Base-by-base conservation (phyloP, 2,797 vertebrate species). In the Halcyon smyrnensis region DNA sequence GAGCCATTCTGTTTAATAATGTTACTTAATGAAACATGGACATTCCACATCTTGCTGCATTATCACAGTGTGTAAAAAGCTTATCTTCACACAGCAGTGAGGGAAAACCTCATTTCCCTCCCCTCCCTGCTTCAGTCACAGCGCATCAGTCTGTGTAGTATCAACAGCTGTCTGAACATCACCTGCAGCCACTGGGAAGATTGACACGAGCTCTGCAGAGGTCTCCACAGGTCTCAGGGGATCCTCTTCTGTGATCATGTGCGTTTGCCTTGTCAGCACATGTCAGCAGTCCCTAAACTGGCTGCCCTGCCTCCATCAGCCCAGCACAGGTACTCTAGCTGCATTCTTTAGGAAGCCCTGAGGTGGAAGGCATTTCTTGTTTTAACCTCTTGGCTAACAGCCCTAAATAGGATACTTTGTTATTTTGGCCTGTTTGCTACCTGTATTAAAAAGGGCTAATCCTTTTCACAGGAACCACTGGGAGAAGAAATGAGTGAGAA, bases 401-500 rank as follows among this genome's bases (percentile, higher is more conserved):
- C 41, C 36, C 51, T 73, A 85, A 86, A n/a, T 28, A 48, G 27
- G 56, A 51, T 73, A 19, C 30, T 62, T 16, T 78, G 11, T 92
- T 75, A 28, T 85, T 93, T 62, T 95, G 59, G 59, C 48, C 68
- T 70, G 3, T 65, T 96, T 93, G 37, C 56, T 82, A 19, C 60
- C 20, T 68, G 59, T 50, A 65, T 90, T 86, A 67, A 79, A 82
- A 89, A 77, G 64, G 80, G 76, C 59, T 81, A 87, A 64, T 54
- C 27, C 15, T 89, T 81, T 94, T 48, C 19, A 45, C 60, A 43
- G 50, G 51, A 93, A 15, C 28, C 6, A 24, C n/a, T 36, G 37
- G 75, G 60, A 71, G 71, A 83, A 77, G 64, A 85, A 95, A 87
- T 71, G 73, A 77, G 36, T 28, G 84, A 70, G 64, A 91, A 87